phyloP scores from a whole-genome alignment of 2,888 invertebrate species.

The Polymixis lichenea region DNA sequence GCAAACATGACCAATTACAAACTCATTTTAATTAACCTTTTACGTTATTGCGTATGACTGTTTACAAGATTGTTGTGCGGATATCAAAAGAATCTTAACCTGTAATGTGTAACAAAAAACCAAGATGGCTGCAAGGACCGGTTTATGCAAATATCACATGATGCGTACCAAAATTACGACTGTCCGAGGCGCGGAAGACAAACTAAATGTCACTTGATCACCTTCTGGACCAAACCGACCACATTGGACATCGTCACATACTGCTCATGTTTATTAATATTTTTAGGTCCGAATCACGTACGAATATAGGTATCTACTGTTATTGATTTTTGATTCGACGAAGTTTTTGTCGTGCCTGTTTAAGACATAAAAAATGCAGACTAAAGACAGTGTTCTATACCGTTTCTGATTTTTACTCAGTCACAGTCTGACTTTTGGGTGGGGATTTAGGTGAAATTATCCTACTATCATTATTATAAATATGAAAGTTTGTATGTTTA shows the following conservation, averaged over 20 bases:
- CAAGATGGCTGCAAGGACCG: constrained; percentile 76
- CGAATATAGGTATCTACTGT: background rate
- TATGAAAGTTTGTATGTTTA: too few species aligned
- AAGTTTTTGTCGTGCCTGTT: background rate
- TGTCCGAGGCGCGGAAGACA: constrained; percentile 76
- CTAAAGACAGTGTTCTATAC: background rate
- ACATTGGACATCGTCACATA: constrained; percentile 51
- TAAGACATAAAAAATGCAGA: background rate
- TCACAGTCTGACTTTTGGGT: background rate
- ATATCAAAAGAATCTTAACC: constrained; percentile 55
- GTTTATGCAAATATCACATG: constrained; percentile 75
- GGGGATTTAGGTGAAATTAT: background rate
- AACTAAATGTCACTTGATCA: constrained; percentile 87
- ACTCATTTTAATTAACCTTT: constrained; percentile 25
- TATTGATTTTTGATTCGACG: background rate
- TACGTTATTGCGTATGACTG: constrained; percentile 24
- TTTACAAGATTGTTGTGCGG: constrained; percentile 17
- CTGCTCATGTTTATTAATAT: constrained; percentile 34
- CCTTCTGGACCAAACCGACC: constrained; percentile 75
- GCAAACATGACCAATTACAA: constrained; percentile 21
- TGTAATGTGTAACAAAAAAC: constrained; percentile 62
- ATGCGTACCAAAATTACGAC: constrained; percentile 67
- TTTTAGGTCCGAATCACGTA: constrained; percentile 2
- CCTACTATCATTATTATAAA: too few species aligned
- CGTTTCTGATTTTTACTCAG: background rate